A percentile compares a stretch with the other conserved stretches of the same genome.
phyloP scores from a whole-genome alignment of 2,113 vertebrate genomes.

The Sus scrofa region T2T-Sscrofa CM000829.6:69714501-69715000 shows the following conservation, averaged over 20 bases:
- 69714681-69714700: background rate
- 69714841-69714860: background rate
- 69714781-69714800: background rate
- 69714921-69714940: too few relatives aligned
- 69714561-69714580: too few relatives aligned
- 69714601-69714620: background rate
- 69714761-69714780: background rate
- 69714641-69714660: accelerated
- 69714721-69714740: background rate
- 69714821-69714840: background rate
- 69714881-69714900: background rate
- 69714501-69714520: background rate
- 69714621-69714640: background rate
- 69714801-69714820: background rate
- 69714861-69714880: background rate
- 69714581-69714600: background rate
- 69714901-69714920: background rate
- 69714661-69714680: background rate
- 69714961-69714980: background rate
- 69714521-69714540: background rate
- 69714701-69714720: background rate
- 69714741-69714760: background rate
- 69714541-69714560: background rate
- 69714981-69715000: background rate
- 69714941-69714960: background rate